Conservation (phyloP, 1,140 invertebrate genomes). For the Lasioglossum albipes region DNA sequence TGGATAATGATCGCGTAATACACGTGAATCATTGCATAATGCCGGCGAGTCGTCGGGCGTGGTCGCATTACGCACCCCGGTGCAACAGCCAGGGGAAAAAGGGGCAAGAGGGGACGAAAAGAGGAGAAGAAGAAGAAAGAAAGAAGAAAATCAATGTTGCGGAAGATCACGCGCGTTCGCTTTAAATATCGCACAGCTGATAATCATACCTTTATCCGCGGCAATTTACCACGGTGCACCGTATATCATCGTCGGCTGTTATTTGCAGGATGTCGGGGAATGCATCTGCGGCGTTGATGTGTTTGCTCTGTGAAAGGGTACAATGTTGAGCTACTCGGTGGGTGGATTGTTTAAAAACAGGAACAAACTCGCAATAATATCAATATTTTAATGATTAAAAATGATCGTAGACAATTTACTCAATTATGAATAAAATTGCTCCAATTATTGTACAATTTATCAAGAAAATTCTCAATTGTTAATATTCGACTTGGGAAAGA, state of each 20-base stretch:
- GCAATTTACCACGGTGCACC: slow-evolving; percentile 21
- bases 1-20: slow-evolving; percentile 34
- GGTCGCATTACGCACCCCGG: slow-evolving; percentile 7
- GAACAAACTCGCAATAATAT: no score
- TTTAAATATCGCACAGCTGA: slow-evolving; percentile 19
- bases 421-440: no score
- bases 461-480: no score
- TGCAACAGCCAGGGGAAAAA: background rate
- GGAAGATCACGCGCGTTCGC: slow-evolving; percentile 7
- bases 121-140: background rate
- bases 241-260: slow-evolving; percentile 32
- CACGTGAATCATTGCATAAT: slow-evolving; percentile 37
- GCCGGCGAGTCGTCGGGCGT: slow-evolving; percentile 20
- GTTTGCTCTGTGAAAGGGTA: background rate
- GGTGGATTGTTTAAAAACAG: background rate
- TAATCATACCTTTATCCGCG: slow-evolving; percentile 29
- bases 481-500: no score
- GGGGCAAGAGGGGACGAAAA: no score
- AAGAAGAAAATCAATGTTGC: slow-evolving; percentile 23
- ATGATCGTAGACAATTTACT: no score
- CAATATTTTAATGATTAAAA: no score
- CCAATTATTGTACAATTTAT: no score
- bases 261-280: slow-evolving; percentile 10
- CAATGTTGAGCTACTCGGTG: background rate
- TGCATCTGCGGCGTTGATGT: background rate